Percentiles rank a stretch among this genome's conserved stretches.
Conservation (phyloP, 2,888 invertebrate species). For the Parelbella ahira region DNA sequence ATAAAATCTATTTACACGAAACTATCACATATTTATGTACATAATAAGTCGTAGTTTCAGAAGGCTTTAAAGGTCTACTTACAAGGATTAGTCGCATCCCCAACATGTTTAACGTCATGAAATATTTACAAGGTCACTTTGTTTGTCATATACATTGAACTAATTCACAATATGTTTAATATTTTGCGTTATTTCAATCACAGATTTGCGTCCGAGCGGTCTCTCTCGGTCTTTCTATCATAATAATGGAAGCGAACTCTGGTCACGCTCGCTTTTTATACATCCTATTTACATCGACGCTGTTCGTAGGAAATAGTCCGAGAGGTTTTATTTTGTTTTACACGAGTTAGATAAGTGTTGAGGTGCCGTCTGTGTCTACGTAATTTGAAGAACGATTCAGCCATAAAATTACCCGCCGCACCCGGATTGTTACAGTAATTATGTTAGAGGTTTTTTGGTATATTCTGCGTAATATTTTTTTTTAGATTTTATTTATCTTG, state of each 20-base stretch:
- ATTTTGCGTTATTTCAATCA: too few species aligned
- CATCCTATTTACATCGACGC: constrained; percentile 53
- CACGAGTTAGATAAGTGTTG: constrained; percentile 62
- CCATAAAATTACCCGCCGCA: constrained; percentile 41
- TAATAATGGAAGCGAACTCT: constrained; percentile 58
- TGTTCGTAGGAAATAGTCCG: constrained; percentile 56
- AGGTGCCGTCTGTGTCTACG: constrained; percentile 43
- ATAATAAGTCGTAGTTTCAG: too few species aligned
- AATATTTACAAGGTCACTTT: constrained; percentile 11
- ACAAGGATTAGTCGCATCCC: constrained; percentile 17
- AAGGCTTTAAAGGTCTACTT: constrained; percentile 6
- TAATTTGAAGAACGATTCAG: constrained; percentile 47
- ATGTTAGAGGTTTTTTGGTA: constrained; percentile 3
- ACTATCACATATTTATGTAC: too few species aligned
- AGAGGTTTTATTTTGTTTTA: constrained; percentile 59
- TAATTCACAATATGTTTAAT: constrained; percentile 14
- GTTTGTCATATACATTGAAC: background rate
- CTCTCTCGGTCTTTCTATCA: constrained; percentile 37
- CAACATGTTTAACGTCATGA: constrained; percentile 7
- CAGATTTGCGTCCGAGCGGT: constrained; percentile 44
- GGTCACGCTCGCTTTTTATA: constrained; percentile 62
- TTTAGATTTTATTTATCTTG: too few species aligned
- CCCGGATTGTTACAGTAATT: constrained; percentile 9
- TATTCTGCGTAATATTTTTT: background rate
- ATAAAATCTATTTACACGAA: too few species aligned